phyloP scores from a whole-genome alignment of 2,797 vertebrate genomes.

The Fistularia tabacaria region DNA sequence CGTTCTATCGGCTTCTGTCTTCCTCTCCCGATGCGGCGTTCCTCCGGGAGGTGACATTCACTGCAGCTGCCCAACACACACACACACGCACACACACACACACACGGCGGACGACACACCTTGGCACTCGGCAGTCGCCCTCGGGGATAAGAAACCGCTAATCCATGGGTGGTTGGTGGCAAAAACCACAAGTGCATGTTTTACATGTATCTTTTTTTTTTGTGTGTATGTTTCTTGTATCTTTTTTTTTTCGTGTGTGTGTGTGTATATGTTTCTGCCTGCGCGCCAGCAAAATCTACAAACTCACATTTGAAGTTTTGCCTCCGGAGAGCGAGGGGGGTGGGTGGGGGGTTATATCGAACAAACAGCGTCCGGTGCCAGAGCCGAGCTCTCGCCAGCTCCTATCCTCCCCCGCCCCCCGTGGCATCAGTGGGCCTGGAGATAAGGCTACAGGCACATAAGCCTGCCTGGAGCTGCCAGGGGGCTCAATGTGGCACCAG shows the following conservation, averaged over 20 bases:
- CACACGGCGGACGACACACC: slow-evolving; percentile 1
- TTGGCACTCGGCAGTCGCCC: too few relatives aligned
- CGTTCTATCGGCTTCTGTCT: not conserved
- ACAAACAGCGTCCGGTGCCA: slow-evolving; percentile 44
- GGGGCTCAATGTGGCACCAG: slow-evolving; percentile 39
- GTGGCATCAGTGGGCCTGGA: slow-evolving; percentile 35
- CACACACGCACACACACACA: too few relatives aligned
- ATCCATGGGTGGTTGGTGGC: slow-evolving; percentile 8
- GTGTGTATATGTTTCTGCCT: not conserved
- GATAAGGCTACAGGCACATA: slow-evolving; percentile 49
- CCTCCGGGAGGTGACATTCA: slow-evolving; percentile 34
- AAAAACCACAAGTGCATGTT: slow-evolving; percentile 13
- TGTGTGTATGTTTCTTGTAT: too few relatives aligned
- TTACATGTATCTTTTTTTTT: slow-evolving; percentile 1
- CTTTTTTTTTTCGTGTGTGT: too few relatives aligned
- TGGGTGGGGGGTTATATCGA: slow-evolving; percentile 36
- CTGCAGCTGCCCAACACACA: slow-evolving; percentile 30
- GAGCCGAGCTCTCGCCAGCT: slow-evolving; percentile 23
- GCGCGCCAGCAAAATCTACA: slow-evolving; percentile 14
- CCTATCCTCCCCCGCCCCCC: slow-evolving; percentile 2
- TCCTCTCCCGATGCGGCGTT: not conserved
- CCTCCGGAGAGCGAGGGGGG: slow-evolving; percentile 21
- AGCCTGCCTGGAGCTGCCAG: slow-evolving; percentile 35
- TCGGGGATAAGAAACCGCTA: slow-evolving; percentile 34
- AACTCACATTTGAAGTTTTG: slow-evolving; percentile 30